phyloP scores from a whole-genome alignment of 2,888 invertebrate genomes.

The Cryptophagus acutangulus region DNA sequence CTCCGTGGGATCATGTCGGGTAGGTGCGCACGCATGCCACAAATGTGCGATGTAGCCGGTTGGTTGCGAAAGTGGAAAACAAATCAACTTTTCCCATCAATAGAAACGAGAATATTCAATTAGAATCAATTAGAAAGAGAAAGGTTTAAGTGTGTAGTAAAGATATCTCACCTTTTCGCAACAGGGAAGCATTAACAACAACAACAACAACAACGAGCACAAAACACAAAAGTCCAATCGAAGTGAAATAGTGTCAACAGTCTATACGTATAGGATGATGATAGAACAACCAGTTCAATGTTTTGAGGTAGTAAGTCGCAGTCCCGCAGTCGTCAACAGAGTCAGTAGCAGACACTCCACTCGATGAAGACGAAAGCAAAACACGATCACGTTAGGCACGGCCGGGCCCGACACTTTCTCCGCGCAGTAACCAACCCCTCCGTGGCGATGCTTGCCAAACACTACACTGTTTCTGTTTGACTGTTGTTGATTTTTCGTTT shows the following conservation, averaged over 20 bases:
- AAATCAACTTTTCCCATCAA: slow-evolving; percentile 3
- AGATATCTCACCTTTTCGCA: slow-evolving; percentile 20
- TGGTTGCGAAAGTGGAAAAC: slow-evolving; percentile 15
- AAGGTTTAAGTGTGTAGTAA: slow-evolving; percentile 12
- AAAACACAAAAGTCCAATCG: slow-evolving; percentile 2
- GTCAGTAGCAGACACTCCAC: too few relatives aligned
- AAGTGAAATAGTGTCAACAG: too few relatives aligned
- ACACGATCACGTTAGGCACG: slow-evolving; percentile 14
- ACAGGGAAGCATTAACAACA: slow-evolving; percentile 15
- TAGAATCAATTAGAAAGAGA: slow-evolving; percentile 13
- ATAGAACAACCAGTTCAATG: background rate
- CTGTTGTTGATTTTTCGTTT: slow-evolving; percentile 1
- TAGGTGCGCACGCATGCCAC: slow-evolving; percentile 3
- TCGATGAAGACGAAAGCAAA: slow-evolving; percentile 22
- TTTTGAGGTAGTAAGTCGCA: slow-evolving; percentile 1
- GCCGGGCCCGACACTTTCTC: slow-evolving; percentile 14
- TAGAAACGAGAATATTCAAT: too few relatives aligned
- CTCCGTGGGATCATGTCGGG: background rate
- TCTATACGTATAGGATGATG: slow-evolving; percentile 4
- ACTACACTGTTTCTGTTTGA: slow-evolving; percentile 27
- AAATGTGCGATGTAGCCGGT: slow-evolving; percentile 3
- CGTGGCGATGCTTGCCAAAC: slow-evolving; percentile 32
- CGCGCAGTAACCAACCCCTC: slow-evolving; percentile 31
- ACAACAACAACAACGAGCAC: background rate
- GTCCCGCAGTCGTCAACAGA: too few relatives aligned